phyloP scores from a whole-genome alignment of 1,140 invertebrate species.

The Meloidogyne hapla region DNA sequence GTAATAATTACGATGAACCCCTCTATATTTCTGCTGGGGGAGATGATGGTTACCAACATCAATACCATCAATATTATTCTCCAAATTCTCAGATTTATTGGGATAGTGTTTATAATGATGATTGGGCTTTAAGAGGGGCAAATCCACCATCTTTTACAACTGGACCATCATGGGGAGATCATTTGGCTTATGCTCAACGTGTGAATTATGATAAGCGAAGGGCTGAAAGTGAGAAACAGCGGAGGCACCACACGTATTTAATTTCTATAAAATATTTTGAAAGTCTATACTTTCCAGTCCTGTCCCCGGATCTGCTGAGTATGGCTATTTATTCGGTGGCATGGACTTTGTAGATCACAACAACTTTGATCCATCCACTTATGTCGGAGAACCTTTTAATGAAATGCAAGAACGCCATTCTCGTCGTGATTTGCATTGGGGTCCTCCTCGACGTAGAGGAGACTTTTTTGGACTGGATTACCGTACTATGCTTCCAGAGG shows the following conservation, averaged over 20 bases:
- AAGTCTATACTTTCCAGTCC: conserved; percentile 32
- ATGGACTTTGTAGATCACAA: conserved; percentile 57
- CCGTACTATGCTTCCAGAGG: conserved; percentile 28
- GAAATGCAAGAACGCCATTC: conserved; percentile 11
- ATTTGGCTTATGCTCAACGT: conserved; percentile 16
- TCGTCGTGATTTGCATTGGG: conserved; percentile 24
- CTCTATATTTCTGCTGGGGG: conserved; percentile 16
- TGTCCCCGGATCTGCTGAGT: conserved; percentile 44
- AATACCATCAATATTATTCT: conserved; percentile 20
- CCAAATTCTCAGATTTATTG: conserved; percentile 9
- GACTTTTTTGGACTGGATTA: conserved; percentile 46
- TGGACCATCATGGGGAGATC: conserved; percentile 2
- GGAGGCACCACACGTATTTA: conserved; percentile 30
- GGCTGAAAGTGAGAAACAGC: conserved; percentile 25
- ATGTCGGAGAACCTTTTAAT: conserved; percentile 36
- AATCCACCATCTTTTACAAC: conserved; percentile 7
- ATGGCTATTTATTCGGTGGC: conserved; percentile 59
- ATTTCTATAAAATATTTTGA: neutral
- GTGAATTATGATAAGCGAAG: conserved; percentile 14
- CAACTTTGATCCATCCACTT: conserved; percentile 11
- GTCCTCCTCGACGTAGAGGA: conserved; percentile 28
- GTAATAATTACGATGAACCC: conserved; percentile 13
- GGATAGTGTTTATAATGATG: conserved; percentile 23
- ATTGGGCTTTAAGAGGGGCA: conserved; percentile 1
- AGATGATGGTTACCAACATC: conserved; percentile 1